Evolutionary conservation across 92 coral and sea anemone species (phyloP), one percentile per base, ranked within the genome.

Genomic region (Porites divaricata): DNA sequence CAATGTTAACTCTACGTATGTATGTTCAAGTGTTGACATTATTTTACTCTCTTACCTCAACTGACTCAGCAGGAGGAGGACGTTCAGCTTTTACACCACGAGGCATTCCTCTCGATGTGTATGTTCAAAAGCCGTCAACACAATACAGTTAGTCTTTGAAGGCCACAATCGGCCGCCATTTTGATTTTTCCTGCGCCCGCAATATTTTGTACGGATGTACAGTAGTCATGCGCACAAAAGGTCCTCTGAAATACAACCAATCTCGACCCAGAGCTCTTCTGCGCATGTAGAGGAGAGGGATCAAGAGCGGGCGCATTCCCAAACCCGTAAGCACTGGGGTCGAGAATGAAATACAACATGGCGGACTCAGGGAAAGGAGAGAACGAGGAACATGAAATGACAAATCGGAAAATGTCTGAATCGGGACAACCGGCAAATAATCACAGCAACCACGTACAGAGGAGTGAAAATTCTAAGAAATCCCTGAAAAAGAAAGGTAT

Each of bases 1-100:
- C 12, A 53, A 53, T 10, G 15, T 1, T 10, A 53, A 53, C 14
- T 8, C 12, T 54, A 22, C 2, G 5, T 8, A 4, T 49, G n/a
- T 53, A 22, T 25, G 1, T 26, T 16, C 48, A 51, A 22, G 58
- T 7, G 8, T 20, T 53, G 13, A 61, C 2, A 19, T 0, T 26
- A 48, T 22, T 17, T 2, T 14, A 52, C 16, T 21, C 9, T 14
- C 77, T 79, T 88, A 96, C 99, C 93, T 96, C 99, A 70, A 92
- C 91, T 54, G 98, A 77, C 74, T 96, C 99, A 35, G 95, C 89
- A 61, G 97, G 91, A 35, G 89, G 89, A 41, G 97, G 93, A 66
- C 89, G 89, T 78, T 96, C 99, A 19, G 91, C 93, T 84, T 95
- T 96, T 25, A 96, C 93, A 23, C 99, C 99, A 77, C 99, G 98